Base-by-base conservation (phyloP, 2,797 vertebrate genomes). In the Oceanodroma leucorhoa region DNA sequence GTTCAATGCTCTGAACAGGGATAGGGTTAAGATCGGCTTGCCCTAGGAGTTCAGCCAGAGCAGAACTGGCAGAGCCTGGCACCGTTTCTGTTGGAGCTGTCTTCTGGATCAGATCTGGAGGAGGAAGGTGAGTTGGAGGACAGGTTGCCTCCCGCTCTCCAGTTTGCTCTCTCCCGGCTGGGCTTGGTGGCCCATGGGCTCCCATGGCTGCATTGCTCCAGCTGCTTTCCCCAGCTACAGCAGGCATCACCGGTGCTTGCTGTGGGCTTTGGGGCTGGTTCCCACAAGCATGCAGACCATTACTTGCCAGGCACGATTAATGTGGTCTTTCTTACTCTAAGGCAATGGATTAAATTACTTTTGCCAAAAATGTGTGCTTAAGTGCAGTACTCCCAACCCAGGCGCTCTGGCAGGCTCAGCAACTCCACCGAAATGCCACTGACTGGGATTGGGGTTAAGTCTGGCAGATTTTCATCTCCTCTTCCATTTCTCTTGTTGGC, bases 381-480 rank as follows among this genome's bases (percentile, higher is more conserved):
- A 73, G 40, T 9, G 22, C n/a, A 32, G 29, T 20, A 20, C 6
- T 76, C 43, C 55, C 30, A 53, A 14, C 8, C 16, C 43, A 83
- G 24, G 54, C 0, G 0, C 24, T 48, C 46, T 16, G 26, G 22
- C 0, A 1, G 45, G 45, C 51, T 76, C 64, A 40, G 70, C n/a
- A 87, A 7, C 46, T 78, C 64, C 66, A 38, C 45, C 11, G 2
- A 91, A 91, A 82, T 32, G 36, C 36, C 27, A 8, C 15, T 46
- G 41, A 8, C 43, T 55, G 69, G 29, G 11, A 20, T 3, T 7
- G 29, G 15, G 7, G 54, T 40, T 18, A 38, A 64, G 0, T 24
- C 34, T 12, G n/a, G 11, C 18, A n/a, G 58, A 19, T 58, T 61
- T 66, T 58, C 22, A 7, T 26, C 40, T 80, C 38, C 45, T 64